These are phyloP conservation scores for Tolypeutes matacus DNA, from an alignment of 2,797 vertebrate species.

Conservation along the genomic window DNA sequence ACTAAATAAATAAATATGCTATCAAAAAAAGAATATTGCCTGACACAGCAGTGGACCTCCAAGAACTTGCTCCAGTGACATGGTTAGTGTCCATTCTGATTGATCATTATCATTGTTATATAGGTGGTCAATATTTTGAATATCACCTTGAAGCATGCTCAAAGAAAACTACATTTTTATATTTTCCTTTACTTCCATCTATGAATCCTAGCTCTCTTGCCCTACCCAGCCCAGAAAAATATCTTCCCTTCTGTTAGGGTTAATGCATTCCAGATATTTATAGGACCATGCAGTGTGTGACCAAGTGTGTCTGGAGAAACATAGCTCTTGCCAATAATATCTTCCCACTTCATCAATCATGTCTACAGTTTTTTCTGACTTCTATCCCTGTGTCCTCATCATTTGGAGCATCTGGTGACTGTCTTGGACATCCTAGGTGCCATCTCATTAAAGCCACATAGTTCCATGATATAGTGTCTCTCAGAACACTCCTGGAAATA, in stretches of 20 bases:
- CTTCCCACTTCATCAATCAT: slow-evolving; percentile 70
- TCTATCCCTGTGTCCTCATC: slow-evolving; percentile 51
- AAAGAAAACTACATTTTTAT: slow-evolving; percentile 25
- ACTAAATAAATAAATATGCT: no score
- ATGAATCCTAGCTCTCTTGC: background rate
- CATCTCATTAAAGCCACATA: slow-evolving; percentile 70
- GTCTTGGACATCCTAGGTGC: slow-evolving; percentile 29
- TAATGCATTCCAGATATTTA: slow-evolving; percentile 75
- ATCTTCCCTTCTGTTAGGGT: background rate
- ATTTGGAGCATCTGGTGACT: slow-evolving; percentile 54
- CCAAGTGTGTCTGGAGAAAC: slow-evolving; percentile 60
- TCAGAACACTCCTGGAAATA: slow-evolving; percentile 76
- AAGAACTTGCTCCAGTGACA: background rate
- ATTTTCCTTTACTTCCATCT: slow-evolving; percentile 37
- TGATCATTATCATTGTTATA: background rate
- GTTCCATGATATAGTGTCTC: slow-evolving; percentile 71
- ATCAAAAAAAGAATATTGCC: background rate
- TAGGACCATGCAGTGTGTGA: slow-evolving; percentile 51
- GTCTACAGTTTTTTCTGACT: slow-evolving; percentile 62
- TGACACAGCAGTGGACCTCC: background rate
- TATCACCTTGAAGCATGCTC: background rate
- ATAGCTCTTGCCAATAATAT: slow-evolving; percentile 60
- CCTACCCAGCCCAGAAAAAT: slow-evolving; percentile 4
- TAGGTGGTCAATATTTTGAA: slow-evolving; percentile 21
- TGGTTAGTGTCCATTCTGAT: background rate